Percentiles rank a stretch among this genome's conserved stretches.
Evolutionary conservation across 2,113 vertebrate species (phyloP).

Genomic region (Setophaga kirtlandii): DNA sequence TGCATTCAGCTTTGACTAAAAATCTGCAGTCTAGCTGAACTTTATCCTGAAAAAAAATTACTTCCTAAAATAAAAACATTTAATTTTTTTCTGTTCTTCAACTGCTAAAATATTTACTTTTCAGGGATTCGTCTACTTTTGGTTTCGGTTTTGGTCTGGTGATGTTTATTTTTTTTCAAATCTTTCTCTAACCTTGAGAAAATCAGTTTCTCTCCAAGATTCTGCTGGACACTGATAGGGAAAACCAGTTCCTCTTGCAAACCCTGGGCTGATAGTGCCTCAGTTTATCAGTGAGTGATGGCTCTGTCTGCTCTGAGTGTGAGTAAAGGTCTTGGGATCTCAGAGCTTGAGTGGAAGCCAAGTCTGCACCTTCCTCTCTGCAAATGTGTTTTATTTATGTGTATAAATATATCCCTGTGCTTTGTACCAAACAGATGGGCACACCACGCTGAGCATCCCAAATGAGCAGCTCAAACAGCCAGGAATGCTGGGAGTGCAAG

Average conservation of each 20-base stretch:
- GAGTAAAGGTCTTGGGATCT: not conserved
- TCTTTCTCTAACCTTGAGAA: not conserved
- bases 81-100: not conserved
- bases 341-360: not conserved
- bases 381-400: not conserved
- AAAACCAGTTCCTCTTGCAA: not conserved
- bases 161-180: not conserved
- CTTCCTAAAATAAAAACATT: not conserved
- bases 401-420: not conserved
- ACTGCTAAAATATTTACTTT: not conserved
- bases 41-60: not conserved
- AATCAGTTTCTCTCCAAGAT: not conserved
- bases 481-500: not conserved
- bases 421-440: not conserved
- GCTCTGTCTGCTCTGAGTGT: not conserved
- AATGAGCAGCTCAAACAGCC: not conserved
- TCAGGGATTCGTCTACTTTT: not conserved
- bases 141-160: not conserved
- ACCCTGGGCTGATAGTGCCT: not conserved
- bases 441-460: not conserved
- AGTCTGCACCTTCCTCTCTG: not conserved
- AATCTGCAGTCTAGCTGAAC: not conserved
- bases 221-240: not conserved
- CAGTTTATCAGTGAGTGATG: not conserved
- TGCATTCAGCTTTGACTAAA: not conserved